phyloP scores from a whole-genome alignment of 1,140 invertebrate genomes.

The Yoshiicerus persimilis region DNA sequence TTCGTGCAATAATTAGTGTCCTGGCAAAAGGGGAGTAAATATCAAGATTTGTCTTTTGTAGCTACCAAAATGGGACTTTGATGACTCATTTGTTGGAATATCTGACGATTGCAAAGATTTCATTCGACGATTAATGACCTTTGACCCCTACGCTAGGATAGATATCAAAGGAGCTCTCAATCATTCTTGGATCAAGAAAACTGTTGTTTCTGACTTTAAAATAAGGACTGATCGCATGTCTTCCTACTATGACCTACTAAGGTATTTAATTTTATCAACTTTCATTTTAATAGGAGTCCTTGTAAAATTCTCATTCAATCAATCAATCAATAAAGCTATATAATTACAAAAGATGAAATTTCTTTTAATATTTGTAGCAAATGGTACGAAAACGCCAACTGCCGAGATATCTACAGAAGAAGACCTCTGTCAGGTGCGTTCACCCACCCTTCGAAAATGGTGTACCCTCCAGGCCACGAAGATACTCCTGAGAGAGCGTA shows the following conservation, averaged over 20 bases:
- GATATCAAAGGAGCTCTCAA: constrained; percentile 74
- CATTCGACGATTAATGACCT: constrained; percentile 74
- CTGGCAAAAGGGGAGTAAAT: neutral
- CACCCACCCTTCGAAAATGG: constrained; percentile 88
- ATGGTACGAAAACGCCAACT: constrained; percentile 86
- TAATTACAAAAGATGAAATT: neutral
- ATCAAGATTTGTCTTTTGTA: too few relatives aligned
- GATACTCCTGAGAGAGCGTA: constrained; percentile 63
- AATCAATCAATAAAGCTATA: too few relatives aligned
- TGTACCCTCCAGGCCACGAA: constrained; percentile 83
- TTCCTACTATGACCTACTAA: constrained; percentile 3
- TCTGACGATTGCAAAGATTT: constrained; percentile 78
- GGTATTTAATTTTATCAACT: neutral
- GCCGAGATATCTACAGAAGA: constrained; percentile 78
- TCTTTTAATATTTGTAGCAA: constrained; percentile 61
- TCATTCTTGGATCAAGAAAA: constrained; percentile 75
- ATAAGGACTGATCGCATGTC: neutral
- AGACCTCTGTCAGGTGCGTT: constrained; percentile 76
- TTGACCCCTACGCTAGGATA: constrained; percentile 72
- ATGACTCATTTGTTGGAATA: constrained; percentile 63
- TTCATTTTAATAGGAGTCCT: too few relatives aligned
- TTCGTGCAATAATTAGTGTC: too few relatives aligned
- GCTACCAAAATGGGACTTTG: constrained; percentile 1
- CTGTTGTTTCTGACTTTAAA: neutral
- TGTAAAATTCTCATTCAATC: too few relatives aligned